phyloP scores from a whole-genome alignment of 2,797 vertebrate species.

The Sebastes miniatus region DNA sequence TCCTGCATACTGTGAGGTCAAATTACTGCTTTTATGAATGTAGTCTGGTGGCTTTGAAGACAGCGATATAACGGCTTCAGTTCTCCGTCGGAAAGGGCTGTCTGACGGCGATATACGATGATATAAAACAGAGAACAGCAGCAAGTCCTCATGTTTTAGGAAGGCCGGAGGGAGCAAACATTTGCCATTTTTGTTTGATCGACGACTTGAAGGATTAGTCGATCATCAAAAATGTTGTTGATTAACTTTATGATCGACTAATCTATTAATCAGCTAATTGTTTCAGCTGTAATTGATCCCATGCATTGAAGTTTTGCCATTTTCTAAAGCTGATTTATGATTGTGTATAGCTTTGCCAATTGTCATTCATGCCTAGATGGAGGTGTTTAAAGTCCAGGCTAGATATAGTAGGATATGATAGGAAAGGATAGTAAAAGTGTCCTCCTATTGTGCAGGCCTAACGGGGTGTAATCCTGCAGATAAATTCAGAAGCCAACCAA shows the following conservation, averaged over 20 bases:
- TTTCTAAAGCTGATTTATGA: background rate
- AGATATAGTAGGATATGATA: background rate
- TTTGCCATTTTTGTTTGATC: no score
- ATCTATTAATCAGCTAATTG: background rate
- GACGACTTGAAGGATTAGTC: background rate
- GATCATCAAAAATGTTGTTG: background rate
- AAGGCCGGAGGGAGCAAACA: no score
- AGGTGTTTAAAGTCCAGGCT: background rate
- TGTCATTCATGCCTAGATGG: background rate
- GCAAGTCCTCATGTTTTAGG: no score
- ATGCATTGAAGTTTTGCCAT: background rate
- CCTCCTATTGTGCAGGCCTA: background rate
- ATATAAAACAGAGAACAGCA: background rate
- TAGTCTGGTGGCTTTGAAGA: no score
- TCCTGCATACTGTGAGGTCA: no score
- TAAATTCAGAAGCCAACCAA: constrained; percentile 26
- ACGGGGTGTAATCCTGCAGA: constrained; percentile 17
- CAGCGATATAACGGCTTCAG: no score
- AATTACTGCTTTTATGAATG: no score
- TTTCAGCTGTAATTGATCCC: background rate
- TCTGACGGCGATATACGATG: background rate
- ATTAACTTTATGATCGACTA: background rate
- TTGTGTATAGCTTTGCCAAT: background rate
- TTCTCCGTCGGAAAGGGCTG: no score
- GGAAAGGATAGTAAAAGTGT: background rate